Percentiles rank a stretch among this genome's conserved stretches.
These are phyloP conservation scores for Chaenodraco wilsoni DNA, from an alignment of 2,797 vertebrate species.

Conservation along the genomic window DNA sequence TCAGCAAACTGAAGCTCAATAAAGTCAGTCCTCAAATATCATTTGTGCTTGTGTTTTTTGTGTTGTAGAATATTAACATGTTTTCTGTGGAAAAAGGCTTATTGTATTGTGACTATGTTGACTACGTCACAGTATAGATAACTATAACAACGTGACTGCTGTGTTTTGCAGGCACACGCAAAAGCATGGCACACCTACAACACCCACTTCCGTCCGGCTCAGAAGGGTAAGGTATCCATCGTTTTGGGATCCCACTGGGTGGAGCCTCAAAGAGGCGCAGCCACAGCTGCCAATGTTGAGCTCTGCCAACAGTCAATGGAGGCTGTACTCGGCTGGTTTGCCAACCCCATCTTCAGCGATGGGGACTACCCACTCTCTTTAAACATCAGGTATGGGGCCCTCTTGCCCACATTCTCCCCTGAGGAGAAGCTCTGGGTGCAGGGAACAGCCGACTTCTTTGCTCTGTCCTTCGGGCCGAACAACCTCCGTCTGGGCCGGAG, in stretches of 20 bases:
- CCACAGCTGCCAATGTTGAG: constrained; percentile 72
- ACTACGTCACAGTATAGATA: not conserved
- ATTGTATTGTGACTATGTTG: not conserved
- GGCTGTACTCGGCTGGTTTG: constrained; percentile 94
- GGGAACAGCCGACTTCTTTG: constrained; percentile 94
- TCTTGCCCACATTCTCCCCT: constrained; percentile 86
- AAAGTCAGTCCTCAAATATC: not conserved
- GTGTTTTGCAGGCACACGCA: constrained; percentile 90
- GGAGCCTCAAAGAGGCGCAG: constrained; percentile 83
- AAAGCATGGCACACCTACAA: constrained; percentile 93
- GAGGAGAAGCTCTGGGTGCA: constrained; percentile 86
- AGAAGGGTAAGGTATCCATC: constrained; percentile 91
- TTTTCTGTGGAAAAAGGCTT: not conserved
- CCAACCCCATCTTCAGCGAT: constrained; percentile 89
- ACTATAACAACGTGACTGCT: constrained; percentile 33
- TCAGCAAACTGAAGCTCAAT: not conserved
- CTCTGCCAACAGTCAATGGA: constrained; percentile 91
- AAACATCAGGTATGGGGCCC: constrained; percentile 71
- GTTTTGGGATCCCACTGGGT: constrained; percentile 96
- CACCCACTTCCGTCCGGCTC: constrained; percentile 83
- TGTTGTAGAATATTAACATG: not conserved
- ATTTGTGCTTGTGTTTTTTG: not conserved
- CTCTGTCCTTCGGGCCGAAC: constrained; percentile 93
- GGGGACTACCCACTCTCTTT: constrained; percentile 92
- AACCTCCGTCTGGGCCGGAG: constrained; percentile 86